These are phyloP conservation scores for Apostichopus parvimensis DNA, from an alignment of 35 echinoderm and acorn worm genomes.

Conservation along the genomic window DNA sequence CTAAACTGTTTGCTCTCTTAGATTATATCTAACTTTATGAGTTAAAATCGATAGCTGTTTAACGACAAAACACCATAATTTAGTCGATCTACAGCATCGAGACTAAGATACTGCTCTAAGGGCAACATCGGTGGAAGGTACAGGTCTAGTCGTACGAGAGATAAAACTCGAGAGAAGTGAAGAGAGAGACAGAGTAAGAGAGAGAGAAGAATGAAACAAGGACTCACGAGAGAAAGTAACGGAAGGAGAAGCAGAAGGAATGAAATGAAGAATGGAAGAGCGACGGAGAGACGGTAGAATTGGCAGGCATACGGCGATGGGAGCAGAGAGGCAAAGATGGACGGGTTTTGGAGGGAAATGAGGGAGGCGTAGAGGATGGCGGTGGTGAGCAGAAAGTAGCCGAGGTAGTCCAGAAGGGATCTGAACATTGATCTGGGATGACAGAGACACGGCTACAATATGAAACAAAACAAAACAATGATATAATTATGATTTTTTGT, in stretches of 20 bases:
- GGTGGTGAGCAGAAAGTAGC: slow-evolving; percentile 30
- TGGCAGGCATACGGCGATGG: slow-evolving; percentile 47
- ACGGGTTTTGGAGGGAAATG: slow-evolving; percentile 7
- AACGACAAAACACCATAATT: too few relatives aligned
- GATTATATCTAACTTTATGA: too few relatives aligned
- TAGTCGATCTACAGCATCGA: too few relatives aligned
- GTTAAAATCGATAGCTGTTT: too few relatives aligned
- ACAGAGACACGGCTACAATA: slow-evolving; percentile 1
- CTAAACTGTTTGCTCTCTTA: too few relatives aligned
- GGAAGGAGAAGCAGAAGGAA: slow-evolving; percentile 43
- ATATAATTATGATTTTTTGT: too few relatives aligned
- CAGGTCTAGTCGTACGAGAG: too few relatives aligned
- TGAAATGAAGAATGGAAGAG: slow-evolving; percentile 38
- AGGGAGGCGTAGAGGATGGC: slow-evolving; percentile 29
- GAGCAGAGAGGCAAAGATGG: slow-evolving; percentile 24
- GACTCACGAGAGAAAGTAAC: slow-evolving; percentile 21
- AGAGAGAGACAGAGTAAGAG: neutral
- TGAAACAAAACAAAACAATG: too few relatives aligned
- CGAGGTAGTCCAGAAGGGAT: slow-evolving; percentile 23
- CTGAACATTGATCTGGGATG: neutral
- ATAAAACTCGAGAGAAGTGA: neutral
- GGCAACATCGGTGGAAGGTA: too few relatives aligned
- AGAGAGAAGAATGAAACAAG: neutral
- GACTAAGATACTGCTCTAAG: too few relatives aligned
- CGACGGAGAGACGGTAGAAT: slow-evolving; percentile 18